Conservation (phyloP, 2,113 vertebrate genomes). For the Nycticebus coucang region DNA sequence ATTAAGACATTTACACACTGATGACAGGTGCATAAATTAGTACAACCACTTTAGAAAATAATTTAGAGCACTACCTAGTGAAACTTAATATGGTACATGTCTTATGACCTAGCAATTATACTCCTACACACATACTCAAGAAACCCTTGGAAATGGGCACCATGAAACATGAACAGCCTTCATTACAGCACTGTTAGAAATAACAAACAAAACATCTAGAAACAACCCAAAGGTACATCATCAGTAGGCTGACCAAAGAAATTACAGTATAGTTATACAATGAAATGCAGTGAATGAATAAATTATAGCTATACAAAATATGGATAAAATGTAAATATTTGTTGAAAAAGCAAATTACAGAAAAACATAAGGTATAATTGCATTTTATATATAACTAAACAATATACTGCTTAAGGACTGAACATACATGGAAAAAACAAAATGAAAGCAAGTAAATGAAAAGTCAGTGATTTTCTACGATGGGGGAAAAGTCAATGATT, state of each 20-base stretch:
- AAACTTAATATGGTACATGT: not conserved
- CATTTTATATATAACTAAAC: conserved; percentile 45
- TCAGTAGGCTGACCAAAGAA: not conserved
- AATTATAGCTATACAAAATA: not conserved
- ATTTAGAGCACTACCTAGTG: not conserved
- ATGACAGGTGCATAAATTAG: not conserved
- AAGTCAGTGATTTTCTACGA: not conserved
- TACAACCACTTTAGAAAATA: conserved; percentile 10
- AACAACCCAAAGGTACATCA: not conserved
- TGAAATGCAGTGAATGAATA: not conserved
- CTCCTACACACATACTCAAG: not conserved
- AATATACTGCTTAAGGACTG: not conserved
- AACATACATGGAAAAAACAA: not conserved
- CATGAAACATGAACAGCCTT: not conserved
- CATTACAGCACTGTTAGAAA: not conserved
- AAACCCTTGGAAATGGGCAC: not conserved
- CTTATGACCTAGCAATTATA: not conserved
- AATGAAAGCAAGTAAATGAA: conserved; percentile 36
- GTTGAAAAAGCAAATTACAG: conserved; percentile 16
- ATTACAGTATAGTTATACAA: conserved; percentile 2
- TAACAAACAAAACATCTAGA: conserved; percentile 32
- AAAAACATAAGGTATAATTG: conserved; percentile 48
- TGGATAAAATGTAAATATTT: conserved; percentile 12
- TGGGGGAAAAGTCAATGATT: no score
- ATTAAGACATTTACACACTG: not conserved